These are phyloP conservation scores for Xestobium rufovillosum DNA, from an alignment of 2,888 invertebrate species.

Conservation along the genomic window DNA sequence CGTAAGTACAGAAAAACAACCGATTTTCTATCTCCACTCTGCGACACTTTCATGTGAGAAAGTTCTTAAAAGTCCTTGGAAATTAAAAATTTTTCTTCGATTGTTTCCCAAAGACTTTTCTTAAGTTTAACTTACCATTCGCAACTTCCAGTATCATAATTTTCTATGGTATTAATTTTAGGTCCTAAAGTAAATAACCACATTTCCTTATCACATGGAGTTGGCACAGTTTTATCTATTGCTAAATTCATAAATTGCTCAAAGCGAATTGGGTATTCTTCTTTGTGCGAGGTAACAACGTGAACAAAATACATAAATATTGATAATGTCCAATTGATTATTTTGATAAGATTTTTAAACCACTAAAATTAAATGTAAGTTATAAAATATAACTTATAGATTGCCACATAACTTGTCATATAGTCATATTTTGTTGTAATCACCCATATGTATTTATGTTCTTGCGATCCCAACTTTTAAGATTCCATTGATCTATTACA, in stretches of 20 bases:
- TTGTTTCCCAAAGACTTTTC: too few species aligned
- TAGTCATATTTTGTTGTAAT: background rate
- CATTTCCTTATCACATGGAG: conserved; percentile 73
- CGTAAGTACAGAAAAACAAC: conserved; percentile 5
- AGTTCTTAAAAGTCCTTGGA: too few species aligned
- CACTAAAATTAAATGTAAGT: conserved; percentile 29
- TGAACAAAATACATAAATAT: conserved; percentile 21
- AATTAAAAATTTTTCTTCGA: too few species aligned
- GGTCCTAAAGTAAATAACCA: conserved; percentile 35
- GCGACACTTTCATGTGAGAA: too few species aligned
- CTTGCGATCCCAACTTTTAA: too few species aligned
- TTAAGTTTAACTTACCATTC: conserved; percentile 49
- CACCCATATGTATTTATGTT: conserved; percentile 4
- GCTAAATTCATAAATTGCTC: conserved; percentile 57
- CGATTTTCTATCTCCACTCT: too few species aligned
- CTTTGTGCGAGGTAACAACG: conserved; percentile 24
- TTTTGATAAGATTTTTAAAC: conserved; percentile 34
- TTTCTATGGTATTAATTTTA: too few species aligned
- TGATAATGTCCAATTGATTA: conserved; percentile 36
- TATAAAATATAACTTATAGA: conserved; percentile 7
- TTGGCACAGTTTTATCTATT: conserved; percentile 70
- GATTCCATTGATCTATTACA: too few species aligned
- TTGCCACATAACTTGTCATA: background rate
- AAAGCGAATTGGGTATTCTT: conserved; percentile 29
- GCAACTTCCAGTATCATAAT: too few species aligned